Evolutionary conservation across 2,113 vertebrate species (phyloP).

Genomic region (Anoplopoma fimbria): DNA sequence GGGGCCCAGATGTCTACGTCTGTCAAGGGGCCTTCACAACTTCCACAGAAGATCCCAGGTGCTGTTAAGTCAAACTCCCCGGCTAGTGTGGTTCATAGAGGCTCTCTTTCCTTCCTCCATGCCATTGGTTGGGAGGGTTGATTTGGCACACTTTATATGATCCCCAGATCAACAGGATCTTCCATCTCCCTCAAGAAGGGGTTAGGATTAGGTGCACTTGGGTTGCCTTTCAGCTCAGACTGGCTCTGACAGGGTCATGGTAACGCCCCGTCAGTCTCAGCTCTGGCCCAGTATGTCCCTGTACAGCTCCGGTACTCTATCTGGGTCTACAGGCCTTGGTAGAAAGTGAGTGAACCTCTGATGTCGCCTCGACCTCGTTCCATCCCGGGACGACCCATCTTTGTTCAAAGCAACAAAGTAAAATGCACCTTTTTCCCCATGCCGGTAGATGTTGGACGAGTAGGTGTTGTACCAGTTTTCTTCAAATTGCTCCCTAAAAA

Average conservation of each 20-base stretch:
- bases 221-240: constrained; percentile 40
- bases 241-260: constrained; percentile 10
- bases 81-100: constrained; percentile 13
- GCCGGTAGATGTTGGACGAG: constrained; percentile 98
- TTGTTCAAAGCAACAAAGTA: constrained; percentile 98
- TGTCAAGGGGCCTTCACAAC: constrained; percentile 24
- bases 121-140: constrained; percentile 40
- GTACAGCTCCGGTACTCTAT: constrained; percentile 98
- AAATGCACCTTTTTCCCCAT: constrained; percentile 93
- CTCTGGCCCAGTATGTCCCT: constrained; percentile 97
- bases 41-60: constrained; percentile 43
- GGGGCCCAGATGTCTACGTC: constrained; percentile 17
- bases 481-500: constrained; percentile 98
- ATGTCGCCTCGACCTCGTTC: constrained; percentile 95
- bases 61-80: constrained; percentile 41
- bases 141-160: constrained; percentile 47
- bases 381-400: constrained; percentile 94
- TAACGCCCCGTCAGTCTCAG: constrained; percentile 81
- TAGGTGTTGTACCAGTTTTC: constrained; percentile 99
- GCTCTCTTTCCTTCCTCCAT: constrained; percentile 46
- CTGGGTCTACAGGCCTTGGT: constrained; percentile 97
- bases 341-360: constrained; percentile 99
- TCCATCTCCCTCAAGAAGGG: constrained; percentile 20
- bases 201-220: constrained; percentile 32
- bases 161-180: constrained; percentile 47